Base-by-base conservation (phyloP, 1,140 invertebrate species). In the Rhizoglyphus robini region DNA sequence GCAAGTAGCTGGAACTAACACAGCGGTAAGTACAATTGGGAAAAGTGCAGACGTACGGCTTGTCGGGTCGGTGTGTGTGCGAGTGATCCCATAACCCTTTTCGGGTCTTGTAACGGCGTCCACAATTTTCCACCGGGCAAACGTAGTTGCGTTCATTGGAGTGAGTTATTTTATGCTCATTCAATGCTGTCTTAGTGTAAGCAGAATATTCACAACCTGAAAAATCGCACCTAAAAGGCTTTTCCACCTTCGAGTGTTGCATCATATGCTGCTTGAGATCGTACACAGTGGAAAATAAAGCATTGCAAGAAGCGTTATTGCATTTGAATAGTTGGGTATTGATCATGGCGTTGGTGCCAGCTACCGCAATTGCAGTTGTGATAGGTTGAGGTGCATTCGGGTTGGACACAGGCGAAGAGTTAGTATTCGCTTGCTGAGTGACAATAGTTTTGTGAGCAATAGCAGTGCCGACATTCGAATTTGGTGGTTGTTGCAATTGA, bases 191-290 rank as follows among this genome's bases (percentile, higher is more conserved):
- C 58, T 60, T 60, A 8, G 58, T 60, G 15, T 29, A 60, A 38
- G 58, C 58, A 18, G 58, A 60, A 60, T 60, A 60, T 46, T 32
- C 58, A 46, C 58, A 60, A 20, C 27, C 29, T 23, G 58, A 13
- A 60, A 20, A 29, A 29, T 60, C 29, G 38, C 58, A 60, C 15
- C 58, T 13, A 32, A 60, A 60, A 29, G 58, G 58, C 29, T 60
- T 60, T 32, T 60, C 58, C n/a, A 60, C 58, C 30, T 60, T 60
- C 15, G 15, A 29, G 29, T 60, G 58, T 32, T 60, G 58, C 58
- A 60, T 60, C 58, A 60, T 60, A 46, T 60, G 58, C 29, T 60
- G 58, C 29, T 60, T 60, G 58, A 60, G 58, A 60, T 60, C 58
- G 27, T 60, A 60, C 27, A 60, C 15, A 23, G 58, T 60, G 29